Base-by-base conservation (phyloP, 2,113 vertebrate genomes). In the Cyphomyrus plagiostoma region DNA sequence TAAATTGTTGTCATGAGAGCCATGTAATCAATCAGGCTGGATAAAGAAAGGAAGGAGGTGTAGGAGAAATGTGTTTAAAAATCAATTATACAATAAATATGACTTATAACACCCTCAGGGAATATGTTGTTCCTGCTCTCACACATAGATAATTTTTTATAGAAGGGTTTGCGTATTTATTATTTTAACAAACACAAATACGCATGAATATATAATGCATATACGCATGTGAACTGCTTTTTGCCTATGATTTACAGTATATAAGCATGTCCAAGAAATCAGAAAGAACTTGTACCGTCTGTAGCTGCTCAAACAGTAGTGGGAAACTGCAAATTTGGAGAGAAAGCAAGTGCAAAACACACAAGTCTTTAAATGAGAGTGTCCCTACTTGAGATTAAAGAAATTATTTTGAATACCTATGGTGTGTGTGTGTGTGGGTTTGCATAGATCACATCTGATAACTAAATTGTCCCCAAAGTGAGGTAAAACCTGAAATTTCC, bases 81-180 rank as follows among this genome's bases (percentile, higher is more conserved):
- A 96, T 96, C 95, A 95, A 95, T 96, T 95, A 95, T 94, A 95
- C 93, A 93, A 94, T 94, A 95, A 95, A 95, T 96, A 95, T 96
- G 94, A 95, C 94, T 94, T 93, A 93, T 91, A 91, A 92, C 88
- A 89, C 92, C 93, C 94, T 91, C 92, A 1, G 91, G 94, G 93
- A 90, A 95, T 95, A 95, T 95, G 94, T 89, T 93, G 93, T 94
- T 92, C 92, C 91, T 91, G 93, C 92, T 92, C 92, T 30, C 30
- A 86, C 90, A 87, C 86, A 80, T 93, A 92, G 26, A 92, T 95
- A 94, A 95, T 95, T 95, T 21, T 87, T 87, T 56, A 21, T 26
- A 87, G n/a, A 56, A 56, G 50, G 85, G 85, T 52, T 86, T 30
- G 15, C n/a, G 0, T 53, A 53, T 87, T 56, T 11, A 87, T 87